Base-by-base conservation (phyloP, 1,140 invertebrate genomes). In the Cotesia glomerata region DNA sequence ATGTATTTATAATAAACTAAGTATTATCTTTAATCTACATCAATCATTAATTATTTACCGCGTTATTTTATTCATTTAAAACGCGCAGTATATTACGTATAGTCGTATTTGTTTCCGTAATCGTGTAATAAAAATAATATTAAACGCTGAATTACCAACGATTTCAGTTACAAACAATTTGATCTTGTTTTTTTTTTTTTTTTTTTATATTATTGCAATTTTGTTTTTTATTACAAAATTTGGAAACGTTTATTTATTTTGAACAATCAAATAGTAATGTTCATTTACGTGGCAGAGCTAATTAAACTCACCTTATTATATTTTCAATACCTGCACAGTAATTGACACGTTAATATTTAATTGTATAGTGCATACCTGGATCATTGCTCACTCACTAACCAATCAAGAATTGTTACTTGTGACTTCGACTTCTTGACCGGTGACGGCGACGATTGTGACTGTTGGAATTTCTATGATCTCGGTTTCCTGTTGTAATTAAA, bases 331-430 rank as follows among this genome's bases (percentile, higher is more conserved):
- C 85, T 86, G 86, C 86, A 87, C 80, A 86, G 81, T 85, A 84
- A 87, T 85, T 87, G 86, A 84, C 83, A 87, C 82, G 85, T 84
- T 85, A 85, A 86, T 81, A 79, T 87, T 84, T 63, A 78, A 85
- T 82, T 76, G 74, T 84, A 82, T 85, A 80, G 79, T 87, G 84
- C 86, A 86, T 87, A 87, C 86, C 86, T 87, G 84, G 80, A 69
- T 85, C 77, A 80, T 75, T 86, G 82, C 84, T 86, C 85, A 86
- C 83, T 87, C 86, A 87, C 86, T 87, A 87, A 87, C 86, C 85
- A 87, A 86, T 87, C 86, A 86, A 86, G 86, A 83, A 82, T 85
- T 81, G 85, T 86, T 87, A 86, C 82, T 87, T 86, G 85, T 81
- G 85, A 87, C 84, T 86, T 83, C 84, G 84, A 82, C 85, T 87